These are phyloP conservation scores for Cylas formicarius DNA, from an alignment of 1,140 invertebrate species.

Conservation along the genomic window DNA sequence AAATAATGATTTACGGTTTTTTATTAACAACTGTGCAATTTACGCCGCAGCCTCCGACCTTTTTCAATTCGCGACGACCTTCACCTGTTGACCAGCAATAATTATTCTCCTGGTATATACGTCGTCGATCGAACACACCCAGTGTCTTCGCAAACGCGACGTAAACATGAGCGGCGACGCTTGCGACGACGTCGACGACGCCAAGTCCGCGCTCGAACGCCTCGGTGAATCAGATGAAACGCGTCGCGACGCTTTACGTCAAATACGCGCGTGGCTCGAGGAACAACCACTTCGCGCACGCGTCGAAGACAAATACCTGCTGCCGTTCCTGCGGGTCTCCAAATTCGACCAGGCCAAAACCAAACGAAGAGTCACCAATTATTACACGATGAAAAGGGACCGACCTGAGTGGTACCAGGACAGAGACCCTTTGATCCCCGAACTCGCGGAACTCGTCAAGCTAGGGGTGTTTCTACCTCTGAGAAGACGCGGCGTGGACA, in stretches of 20 bases:
- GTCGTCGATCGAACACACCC: too few relatives aligned
- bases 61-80: too few relatives aligned
- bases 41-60: too few relatives aligned
- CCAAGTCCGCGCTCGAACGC: too few relatives aligned
- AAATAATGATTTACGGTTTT: too few relatives aligned
- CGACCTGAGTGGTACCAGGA: slow-evolving; percentile 53
- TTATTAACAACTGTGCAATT: too few relatives aligned
- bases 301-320: slow-evolving; percentile 47
- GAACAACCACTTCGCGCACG: slow-evolving; percentile 25
- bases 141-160: too few relatives aligned
- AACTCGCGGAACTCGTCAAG: slow-evolving; percentile 50
- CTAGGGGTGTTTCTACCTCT: slow-evolving; percentile 54
- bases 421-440: slow-evolving; percentile 49
- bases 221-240: slow-evolving; percentile 28
- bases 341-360: slow-evolving; percentile 52
- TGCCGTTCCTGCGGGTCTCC: slow-evolving; percentile 53
- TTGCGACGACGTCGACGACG: too few relatives aligned
- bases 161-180: too few relatives aligned
- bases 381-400: slow-evolving; percentile 47
- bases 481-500: slow-evolving; percentile 38
- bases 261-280: slow-evolving; percentile 27
- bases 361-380: slow-evolving; percentile 51
- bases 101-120: too few relatives aligned
- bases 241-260: slow-evolving; percentile 13
- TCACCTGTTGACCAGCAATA: too few relatives aligned